Base-by-base conservation (phyloP, 1,140 invertebrate species). In the Nasonia longicornis region DNA sequence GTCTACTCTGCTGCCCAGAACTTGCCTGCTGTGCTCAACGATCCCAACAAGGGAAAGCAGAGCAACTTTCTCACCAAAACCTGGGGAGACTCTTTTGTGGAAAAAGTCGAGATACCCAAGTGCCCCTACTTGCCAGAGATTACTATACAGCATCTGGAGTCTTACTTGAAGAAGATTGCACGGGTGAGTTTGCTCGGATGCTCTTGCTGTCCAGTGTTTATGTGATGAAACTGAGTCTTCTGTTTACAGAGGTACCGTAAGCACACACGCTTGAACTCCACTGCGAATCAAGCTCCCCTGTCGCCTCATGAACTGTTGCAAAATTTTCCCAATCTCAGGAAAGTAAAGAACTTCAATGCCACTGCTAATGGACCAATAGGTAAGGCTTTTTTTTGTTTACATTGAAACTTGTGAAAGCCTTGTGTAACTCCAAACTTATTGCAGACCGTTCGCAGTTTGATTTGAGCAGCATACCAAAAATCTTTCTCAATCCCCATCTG, bases 31-130 rank as follows among this genome's bases (percentile, higher is more conserved):
- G 97, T 98, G 78, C 92, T 99, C 38, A 98, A 99, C 91, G 98
- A 99, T 92, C 98, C 98, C 0, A 95, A 95, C 72, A 94, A 95
- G 85, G 95, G 96, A 77, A 97, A 97, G 90, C 96, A 96, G 88
- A 94, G 93, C 86, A 97, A 98, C 88, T 97, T 99, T 86, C 98
- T 99, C 86, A 98, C 98, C 1, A 97, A 97, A 90, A 98, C 97
- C 83, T 99, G 98, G 98, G 98, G 98, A 64, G 97, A 98, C 86
- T 93, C 93, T 80, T 99, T 99, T 91, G 93, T 98, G 10, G 97
- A 98, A 82, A 95, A 95, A 85, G 90, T 92, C 35, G 92, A 94
- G 22, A 94, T 98, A 86, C 93, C 94, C 29, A 93, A 94, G 78
- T 95, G 95, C 85, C 93, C 94, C 2, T 95, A 95, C 89, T 90